Percentiles rank a stretch among this genome's conserved stretches.
These are phyloP conservation scores for Megaceryle maxima DNA, from an alignment of 2,113 vertebrate genomes.

Conservation along the genomic window DNA sequence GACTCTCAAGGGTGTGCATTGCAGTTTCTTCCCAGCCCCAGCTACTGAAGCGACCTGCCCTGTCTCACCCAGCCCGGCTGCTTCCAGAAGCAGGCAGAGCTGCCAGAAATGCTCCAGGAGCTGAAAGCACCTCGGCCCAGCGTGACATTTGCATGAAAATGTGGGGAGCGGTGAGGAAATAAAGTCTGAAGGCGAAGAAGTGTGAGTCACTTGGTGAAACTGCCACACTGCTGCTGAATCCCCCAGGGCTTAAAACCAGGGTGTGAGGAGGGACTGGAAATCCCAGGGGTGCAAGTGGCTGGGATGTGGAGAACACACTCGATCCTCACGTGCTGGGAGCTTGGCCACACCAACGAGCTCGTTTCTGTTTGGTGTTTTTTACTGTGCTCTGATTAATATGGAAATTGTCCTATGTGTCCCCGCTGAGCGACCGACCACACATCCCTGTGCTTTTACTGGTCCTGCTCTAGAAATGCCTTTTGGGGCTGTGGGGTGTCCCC, in stretches of 20 bases:
- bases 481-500: accelerated
- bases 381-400: not conserved
- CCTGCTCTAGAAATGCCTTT: not conserved
- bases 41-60: not conserved
- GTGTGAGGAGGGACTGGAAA: not conserved
- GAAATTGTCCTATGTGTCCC: not conserved
- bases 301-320: not conserved
- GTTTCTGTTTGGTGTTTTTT: not conserved
- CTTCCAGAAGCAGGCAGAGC: not conserved
- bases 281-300: not conserved
- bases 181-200: not conserved
- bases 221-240: not conserved
- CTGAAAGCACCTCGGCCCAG: not conserved
- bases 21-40: not conserved
- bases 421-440: not conserved
- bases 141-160: not conserved
- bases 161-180: not conserved
- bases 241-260: not conserved
- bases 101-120: not conserved
- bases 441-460: not conserved
- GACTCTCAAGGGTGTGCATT: not conserved
- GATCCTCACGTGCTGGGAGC: not conserved
- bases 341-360: accelerated
- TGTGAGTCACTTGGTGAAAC: conserved; percentile 29
- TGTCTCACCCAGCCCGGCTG: not conserved